phyloP scores from a whole-genome alignment of 2,888 invertebrate species.

The Crossocerus cetratus region DNA sequence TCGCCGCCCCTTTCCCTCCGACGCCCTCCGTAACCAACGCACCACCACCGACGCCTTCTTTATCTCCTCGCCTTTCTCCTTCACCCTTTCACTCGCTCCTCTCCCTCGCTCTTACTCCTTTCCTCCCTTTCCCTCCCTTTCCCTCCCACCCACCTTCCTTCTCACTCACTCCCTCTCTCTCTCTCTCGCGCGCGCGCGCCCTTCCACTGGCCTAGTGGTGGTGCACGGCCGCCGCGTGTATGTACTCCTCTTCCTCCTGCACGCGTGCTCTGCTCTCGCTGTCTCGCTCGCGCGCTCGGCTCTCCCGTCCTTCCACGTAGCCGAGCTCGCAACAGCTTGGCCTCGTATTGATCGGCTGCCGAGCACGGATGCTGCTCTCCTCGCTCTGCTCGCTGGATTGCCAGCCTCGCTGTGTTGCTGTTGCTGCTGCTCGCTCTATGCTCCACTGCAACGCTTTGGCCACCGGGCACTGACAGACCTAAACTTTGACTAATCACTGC shows the following conservation, averaged over 20 bases:
- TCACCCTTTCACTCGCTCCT: neutral
- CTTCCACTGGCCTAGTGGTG: neutral
- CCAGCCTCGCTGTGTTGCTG: neutral
- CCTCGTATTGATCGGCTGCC: slow-evolving; percentile 58
- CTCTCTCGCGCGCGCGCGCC: neutral
- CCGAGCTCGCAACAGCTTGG: slow-evolving; percentile 41
- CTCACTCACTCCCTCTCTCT: neutral
- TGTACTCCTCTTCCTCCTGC: neutral
- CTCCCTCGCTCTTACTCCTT: slow-evolving; percentile 1
- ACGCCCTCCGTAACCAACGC: slow-evolving; percentile 39
- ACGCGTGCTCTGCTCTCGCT: slow-evolving; percentile 20
- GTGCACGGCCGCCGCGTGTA: neutral
- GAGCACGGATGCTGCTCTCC: slow-evolving; percentile 45
- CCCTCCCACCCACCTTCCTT: neutral
- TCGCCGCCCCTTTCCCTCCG: slow-evolving; percentile 76
- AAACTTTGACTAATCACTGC: neutral
- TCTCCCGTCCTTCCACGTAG: slow-evolving; percentile 31
- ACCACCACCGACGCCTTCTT: slow-evolving; percentile 8
- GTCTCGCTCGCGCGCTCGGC: no score
- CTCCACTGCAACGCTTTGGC: no score
- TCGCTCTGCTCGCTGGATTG: neutral
- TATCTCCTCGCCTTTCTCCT: slow-evolving; percentile 17
- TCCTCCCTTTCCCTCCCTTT: slow-evolving; percentile 5
- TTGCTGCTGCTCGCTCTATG: neutral
- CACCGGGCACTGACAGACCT: no score